phyloP scores from a whole-genome alignment of 2,797 vertebrate genomes.

The Borostomias antarcticus region DNA sequence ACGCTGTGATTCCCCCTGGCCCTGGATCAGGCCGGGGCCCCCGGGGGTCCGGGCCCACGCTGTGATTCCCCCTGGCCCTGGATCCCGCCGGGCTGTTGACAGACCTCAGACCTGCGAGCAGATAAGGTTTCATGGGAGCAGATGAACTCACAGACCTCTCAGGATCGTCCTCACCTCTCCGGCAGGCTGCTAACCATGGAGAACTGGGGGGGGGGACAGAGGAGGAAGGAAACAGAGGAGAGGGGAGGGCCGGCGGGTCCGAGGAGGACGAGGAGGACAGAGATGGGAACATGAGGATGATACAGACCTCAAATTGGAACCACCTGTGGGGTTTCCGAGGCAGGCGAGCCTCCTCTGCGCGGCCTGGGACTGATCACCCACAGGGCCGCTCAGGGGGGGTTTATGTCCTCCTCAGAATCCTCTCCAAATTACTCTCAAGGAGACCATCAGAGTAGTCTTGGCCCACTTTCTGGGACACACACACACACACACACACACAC shows the following conservation, averaged over 20 bases:
- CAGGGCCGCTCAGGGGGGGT: conserved; percentile 30
- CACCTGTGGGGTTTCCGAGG: conserved; percentile 50
- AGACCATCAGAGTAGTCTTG: background rate
- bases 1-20: too few species aligned
- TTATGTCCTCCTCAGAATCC: conserved; percentile 37
- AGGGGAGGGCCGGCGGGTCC: conserved; percentile 33
- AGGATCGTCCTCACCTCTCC: background rate
- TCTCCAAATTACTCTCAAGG: conserved; percentile 38
- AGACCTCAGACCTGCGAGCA: background rate
- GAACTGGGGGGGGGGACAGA: background rate
- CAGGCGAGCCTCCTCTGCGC: conserved; percentile 33
- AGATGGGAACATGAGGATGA: conserved; percentile 51
- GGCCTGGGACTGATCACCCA: conserved; percentile 49
- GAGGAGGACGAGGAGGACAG: conserved; percentile 17
- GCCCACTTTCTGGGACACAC: background rate
- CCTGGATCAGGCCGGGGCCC: background rate
- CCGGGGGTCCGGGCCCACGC: background rate
- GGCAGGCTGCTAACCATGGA: background rate
- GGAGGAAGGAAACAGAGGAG: conserved; percentile 25
- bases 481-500: conserved; percentile 26
- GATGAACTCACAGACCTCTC: background rate
- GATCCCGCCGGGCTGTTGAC: background rate
- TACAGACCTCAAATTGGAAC: conserved; percentile 62
- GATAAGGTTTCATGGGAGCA: background rate
- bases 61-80: too few species aligned